Evolutionary conservation across 2,888 invertebrate species (phyloP), one percentile per base, ranked within the genome.

Genomic region (Brachyopa scutellaris): DNA sequence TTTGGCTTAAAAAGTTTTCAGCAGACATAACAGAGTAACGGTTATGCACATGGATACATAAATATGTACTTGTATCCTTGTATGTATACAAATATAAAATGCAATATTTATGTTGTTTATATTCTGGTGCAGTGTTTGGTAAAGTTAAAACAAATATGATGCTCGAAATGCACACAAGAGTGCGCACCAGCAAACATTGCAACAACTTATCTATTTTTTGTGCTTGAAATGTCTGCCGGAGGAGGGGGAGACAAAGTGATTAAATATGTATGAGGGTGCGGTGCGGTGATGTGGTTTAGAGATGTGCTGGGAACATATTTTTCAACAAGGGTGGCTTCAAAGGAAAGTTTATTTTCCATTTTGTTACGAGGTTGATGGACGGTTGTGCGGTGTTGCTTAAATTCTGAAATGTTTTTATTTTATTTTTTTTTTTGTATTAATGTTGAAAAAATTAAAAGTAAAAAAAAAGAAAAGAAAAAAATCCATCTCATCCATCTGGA

Each of bases 121-220:
- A n/a, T n/a, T n/a, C n/a, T 53, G 66, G 38, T 53, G 40, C 51
- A 66, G 53, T 51, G 31, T 53, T 64, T 64, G 36, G 40, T 40
- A 53, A 62, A 64, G 66, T 66, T 66, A 66, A 66, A 66, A 53
- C 53, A 66, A 66, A 66, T 66, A 66, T 66, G 53, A 61, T 45
- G 19, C n/a, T n/a, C n/a, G n/a, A n/a, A n/a, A n/a, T n/a, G n/a
- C n/a, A n/a, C n/a, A n/a, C n/a, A n/a, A n/a, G n/a, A n/a, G n/a
- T n/a, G n/a, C n/a, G n/a, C n/a, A n/a, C n/a, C n/a, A n/a, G n/a
- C n/a, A n/a, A n/a, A 42, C 15, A 55, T 55, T 55, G 36, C 55
- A 64, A 26, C 26, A 66, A 66, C 66, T 53, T 53, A 29, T 66
- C n/a, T n/a, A n/a, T n/a, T n/a, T n/a, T n/a, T n/a, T n/a, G n/a